Conservation (phyloP, 2,888 invertebrate genomes). For the Athetis lepigone region DNA sequence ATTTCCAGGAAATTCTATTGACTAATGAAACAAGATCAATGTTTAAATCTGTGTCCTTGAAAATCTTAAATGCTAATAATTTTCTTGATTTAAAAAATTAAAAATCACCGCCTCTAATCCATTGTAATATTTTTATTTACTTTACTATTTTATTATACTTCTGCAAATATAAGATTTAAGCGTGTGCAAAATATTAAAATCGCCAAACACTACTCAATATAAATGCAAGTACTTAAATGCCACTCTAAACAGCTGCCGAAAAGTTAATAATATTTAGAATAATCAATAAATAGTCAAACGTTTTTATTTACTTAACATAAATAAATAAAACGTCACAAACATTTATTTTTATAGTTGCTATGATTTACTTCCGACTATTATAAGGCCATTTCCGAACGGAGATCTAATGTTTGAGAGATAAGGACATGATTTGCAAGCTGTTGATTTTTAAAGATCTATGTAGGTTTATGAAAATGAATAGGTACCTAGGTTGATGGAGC, state of each 20-base stretch:
- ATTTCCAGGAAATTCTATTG: slow-evolving; percentile 10
- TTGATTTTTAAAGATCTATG: neutral
- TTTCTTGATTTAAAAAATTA: too few species aligned
- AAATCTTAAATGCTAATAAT: neutral
- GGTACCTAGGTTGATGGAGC: slow-evolving; percentile 12
- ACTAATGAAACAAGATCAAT: slow-evolving; percentile 3
- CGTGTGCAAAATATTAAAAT: neutral
- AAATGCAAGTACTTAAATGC: slow-evolving; percentile 3
- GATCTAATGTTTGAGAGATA: slow-evolving; percentile 23
- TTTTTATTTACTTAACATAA: slow-evolving; percentile 18
- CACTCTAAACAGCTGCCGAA: neutral
- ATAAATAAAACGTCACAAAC: slow-evolving; percentile 22
- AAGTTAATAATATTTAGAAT: slow-evolving; percentile 2
- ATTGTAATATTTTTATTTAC: too few species aligned
- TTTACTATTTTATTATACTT: neutral
- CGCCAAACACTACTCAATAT: slow-evolving; percentile 1
- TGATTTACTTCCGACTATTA: slow-evolving; percentile 42
- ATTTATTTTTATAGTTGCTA: slow-evolving; percentile 33
- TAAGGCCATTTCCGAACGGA: slow-evolving; percentile 49
- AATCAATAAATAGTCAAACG: slow-evolving; percentile 9
- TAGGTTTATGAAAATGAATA: neutral
- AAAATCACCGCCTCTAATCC: neutral
- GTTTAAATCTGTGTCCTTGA: neutral
- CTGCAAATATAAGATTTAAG: neutral
- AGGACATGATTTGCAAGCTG: neutral